phyloP scores from a whole-genome alignment of 2,797 vertebrate genomes.

The Cyclura pinguis region DNA sequence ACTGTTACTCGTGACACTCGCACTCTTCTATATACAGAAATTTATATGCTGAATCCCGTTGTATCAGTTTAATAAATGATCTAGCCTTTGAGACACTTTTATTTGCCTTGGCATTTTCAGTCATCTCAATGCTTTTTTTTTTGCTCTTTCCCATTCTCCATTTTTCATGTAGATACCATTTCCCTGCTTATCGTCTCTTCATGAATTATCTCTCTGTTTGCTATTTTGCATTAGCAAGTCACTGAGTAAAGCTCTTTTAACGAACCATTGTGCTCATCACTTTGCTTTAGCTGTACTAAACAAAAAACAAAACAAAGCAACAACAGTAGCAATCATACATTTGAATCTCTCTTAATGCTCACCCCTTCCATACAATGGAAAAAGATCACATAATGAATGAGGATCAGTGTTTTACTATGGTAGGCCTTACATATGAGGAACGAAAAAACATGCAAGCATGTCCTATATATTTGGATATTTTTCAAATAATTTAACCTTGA shows the following conservation, averaged over 20 bases:
- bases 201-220: conserved; percentile 7
- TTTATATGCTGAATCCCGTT: background rate
- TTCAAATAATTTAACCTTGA: background rate
- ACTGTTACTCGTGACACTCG: background rate
- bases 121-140: background rate
- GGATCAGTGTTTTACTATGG: background rate
- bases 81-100: background rate
- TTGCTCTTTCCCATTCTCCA: background rate
- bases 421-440: background rate
- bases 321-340: background rate
- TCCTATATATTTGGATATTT: background rate
- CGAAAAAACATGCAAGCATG: background rate
- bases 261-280: background rate
- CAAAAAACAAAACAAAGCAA: background rate
- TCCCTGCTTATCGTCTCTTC: background rate
- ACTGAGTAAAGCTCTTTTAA: background rate
- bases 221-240: conserved; percentile 15
- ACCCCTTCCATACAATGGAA: background rate
- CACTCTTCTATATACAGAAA: background rate
- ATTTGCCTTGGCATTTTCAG: background rate
- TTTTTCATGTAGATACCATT: conserved; percentile 9
- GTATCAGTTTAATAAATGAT: background rate
- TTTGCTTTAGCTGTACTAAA: background rate
- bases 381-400: background rate
- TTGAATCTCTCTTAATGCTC: background rate